phyloP scores from a whole-genome alignment of 2,888 invertebrate species.

The Cosmia pyralina region DNA sequence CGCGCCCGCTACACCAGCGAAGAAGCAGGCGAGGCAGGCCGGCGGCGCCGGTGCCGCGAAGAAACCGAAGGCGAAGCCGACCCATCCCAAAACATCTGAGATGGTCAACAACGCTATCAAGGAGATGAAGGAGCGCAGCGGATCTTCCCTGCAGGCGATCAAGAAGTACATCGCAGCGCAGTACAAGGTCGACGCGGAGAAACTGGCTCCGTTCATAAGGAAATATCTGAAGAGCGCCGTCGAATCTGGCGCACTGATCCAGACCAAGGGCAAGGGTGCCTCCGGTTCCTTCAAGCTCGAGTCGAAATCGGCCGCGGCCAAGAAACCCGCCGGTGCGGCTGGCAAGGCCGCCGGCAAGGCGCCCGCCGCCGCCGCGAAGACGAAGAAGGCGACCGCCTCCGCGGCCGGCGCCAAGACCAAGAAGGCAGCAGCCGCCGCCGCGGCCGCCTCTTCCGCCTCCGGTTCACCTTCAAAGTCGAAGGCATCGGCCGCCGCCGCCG shows the following conservation, averaged over 20 bases:
- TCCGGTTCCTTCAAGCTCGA: conserved; percentile 85
- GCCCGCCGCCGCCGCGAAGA: conserved; percentile 26
- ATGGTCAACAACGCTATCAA: conserved; percentile 91
- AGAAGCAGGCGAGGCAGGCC: conserved; percentile 70
- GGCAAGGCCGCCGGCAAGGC: conserved; percentile 18
- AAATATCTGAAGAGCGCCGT: conserved; percentile 85
- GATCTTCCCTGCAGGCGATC: conserved; percentile 90
- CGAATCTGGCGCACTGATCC: conserved; percentile 86
- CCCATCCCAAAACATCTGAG: conserved; percentile 72
- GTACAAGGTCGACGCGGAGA: conserved; percentile 91
- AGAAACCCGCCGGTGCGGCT: conserved; percentile 30
- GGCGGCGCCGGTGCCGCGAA: conserved; percentile 52
- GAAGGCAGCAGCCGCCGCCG: conserved; percentile 47
- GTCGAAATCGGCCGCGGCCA: conserved; percentile 65
- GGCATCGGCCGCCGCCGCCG: conserved; percentile 41
- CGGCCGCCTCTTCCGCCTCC: conserved; percentile 28
- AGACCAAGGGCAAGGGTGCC: conserved; percentile 90
- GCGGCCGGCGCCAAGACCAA: conserved; percentile 56
- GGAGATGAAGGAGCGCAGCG: conserved; percentile 89
- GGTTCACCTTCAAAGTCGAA: conserved; percentile 58
- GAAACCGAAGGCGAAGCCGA: conserved; percentile 73
- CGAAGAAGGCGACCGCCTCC: conserved; percentile 53
- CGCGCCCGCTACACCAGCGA: conserved; percentile 73
- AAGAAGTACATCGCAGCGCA: conserved; percentile 91
- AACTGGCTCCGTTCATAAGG: conserved; percentile 90